Evolutionary conservation across 2,888 invertebrate species (phyloP).

Genomic region (Epinotia brunnichana): DNA sequence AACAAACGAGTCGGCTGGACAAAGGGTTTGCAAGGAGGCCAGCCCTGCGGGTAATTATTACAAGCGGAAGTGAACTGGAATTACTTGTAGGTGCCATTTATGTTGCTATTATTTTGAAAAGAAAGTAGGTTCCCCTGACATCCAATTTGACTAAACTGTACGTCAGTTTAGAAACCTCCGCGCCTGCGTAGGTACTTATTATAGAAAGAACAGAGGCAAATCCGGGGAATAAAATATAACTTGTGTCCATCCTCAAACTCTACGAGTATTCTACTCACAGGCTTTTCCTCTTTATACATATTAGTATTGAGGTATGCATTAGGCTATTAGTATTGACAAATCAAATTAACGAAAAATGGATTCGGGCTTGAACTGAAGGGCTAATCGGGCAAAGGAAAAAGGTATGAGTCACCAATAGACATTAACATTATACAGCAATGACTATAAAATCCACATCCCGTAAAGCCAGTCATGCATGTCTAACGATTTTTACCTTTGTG

Average conservation of each 20-base stretch:
- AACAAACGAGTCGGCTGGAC: not conserved
- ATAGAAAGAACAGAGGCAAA: too few species aligned
- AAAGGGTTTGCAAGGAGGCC: slow-evolving; percentile 35
- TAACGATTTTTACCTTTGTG: not conserved
- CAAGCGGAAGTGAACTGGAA: slow-evolving; percentile 11
- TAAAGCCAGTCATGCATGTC: not conserved
- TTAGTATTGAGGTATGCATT: too few species aligned
- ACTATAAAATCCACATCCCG: not conserved
- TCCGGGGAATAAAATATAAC: too few species aligned
- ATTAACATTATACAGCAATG: not conserved
- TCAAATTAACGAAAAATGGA: not conserved
- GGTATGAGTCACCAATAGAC: not conserved
- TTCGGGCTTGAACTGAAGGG: not conserved
- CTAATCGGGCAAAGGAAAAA: not conserved
- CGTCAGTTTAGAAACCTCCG: too few species aligned
- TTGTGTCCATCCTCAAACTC: too few species aligned
- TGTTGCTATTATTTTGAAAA: not conserved
- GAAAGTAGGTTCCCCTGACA: too few species aligned
- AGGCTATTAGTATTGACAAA: not conserved
- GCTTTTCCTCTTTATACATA: too few species aligned
- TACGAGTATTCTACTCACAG: too few species aligned
- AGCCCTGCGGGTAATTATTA: slow-evolving; percentile 34
- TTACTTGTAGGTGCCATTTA: slow-evolving; percentile 28
- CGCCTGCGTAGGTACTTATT: too few species aligned
- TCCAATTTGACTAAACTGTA: not conserved